Conservation (phyloP, 2,888 invertebrate genomes). For the Andrena minutula region DNA sequence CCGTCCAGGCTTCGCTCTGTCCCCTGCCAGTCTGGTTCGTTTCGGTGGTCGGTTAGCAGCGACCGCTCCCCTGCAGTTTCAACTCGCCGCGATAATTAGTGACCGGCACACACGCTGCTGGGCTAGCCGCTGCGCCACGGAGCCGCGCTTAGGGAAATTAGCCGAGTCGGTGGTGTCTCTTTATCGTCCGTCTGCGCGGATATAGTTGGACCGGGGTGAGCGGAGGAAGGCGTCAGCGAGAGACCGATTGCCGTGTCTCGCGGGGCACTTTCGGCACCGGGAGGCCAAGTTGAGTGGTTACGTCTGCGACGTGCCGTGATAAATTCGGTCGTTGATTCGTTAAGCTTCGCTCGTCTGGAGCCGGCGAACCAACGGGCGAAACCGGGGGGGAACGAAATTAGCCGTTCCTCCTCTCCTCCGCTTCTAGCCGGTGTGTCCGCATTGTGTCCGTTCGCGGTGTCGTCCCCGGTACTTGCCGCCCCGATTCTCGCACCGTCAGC, state of each 20-base stretch:
- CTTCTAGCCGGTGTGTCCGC: conserved; percentile 27
- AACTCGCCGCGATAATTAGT: no score
- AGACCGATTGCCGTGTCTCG: conserved; percentile 48
- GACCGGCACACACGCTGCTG: no score
- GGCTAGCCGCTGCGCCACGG: no score
- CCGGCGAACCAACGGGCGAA: conserved; percentile 43
- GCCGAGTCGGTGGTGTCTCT: conserved; percentile 6
- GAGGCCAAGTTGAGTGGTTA: conserved; percentile 51
- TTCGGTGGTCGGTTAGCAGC: conserved; percentile 1
- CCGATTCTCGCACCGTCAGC: conserved; percentile 12
- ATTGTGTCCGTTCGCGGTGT: not conserved
- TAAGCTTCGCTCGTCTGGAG: conserved; percentile 53
- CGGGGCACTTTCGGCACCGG: conserved; percentile 30
- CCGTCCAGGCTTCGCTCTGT: not conserved
- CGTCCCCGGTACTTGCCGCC: not conserved
- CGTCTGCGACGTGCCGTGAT: conserved; percentile 56
- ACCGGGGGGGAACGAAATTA: conserved; percentile 52
- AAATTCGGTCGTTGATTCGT: conserved; percentile 64
- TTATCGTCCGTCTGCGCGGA: conserved; percentile 29
- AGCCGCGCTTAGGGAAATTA: conserved; percentile 10
- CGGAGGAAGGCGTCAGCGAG: conserved; percentile 35
- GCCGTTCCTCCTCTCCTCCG: conserved; percentile 22
- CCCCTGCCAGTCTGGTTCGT: not conserved
- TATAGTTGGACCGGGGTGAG: conserved; percentile 30
- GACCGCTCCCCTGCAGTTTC: not conserved